Percentiles rank a stretch among this genome's conserved stretches.
Conservation (phyloP, 2,888 invertebrate genomes). For the Leptogaster cylindrica region DNA sequence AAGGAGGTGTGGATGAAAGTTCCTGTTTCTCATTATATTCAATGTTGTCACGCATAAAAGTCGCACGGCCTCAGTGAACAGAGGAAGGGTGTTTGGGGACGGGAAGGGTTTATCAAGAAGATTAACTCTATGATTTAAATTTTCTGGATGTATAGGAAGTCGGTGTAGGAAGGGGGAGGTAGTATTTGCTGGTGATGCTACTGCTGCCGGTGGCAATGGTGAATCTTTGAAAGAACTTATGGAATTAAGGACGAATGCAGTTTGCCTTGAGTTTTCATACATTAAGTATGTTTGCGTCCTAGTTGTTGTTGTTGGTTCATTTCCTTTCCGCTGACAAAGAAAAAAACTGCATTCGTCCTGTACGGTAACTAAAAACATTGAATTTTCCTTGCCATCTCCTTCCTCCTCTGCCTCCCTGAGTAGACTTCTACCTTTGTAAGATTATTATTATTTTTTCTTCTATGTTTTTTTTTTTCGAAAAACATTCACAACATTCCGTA, state of each 20-base stretch:
- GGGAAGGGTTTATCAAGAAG: constrained; percentile 2
- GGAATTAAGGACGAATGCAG: constrained; percentile 19
- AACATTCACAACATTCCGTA: constrained; percentile 28
- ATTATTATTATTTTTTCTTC: no score
- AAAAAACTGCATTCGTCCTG: constrained; percentile 27
- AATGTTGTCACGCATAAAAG: constrained; percentile 2
- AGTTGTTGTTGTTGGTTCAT: constrained; percentile 24
- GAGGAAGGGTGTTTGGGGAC: no score
- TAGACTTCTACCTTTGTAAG: constrained; percentile 9
- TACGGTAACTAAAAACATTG: constrained; percentile 30
- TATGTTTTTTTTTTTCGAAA: no score
- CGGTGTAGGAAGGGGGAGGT: no score
- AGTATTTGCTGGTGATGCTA: no score
- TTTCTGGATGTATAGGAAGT: no score
- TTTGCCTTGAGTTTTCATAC: constrained; percentile 17
- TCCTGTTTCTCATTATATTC: constrained; percentile 1
- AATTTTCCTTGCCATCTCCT: constrained; percentile 29
- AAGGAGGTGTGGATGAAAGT: no score
- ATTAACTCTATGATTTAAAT: background rate
- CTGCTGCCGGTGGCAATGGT: no score
- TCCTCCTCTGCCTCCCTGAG: no score
- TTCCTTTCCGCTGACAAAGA: constrained; percentile 29
- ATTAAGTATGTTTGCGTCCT: constrained; percentile 9
- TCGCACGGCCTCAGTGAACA: background rate
- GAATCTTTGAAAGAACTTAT: constrained; percentile 8